A percentile compares a stretch with the other conserved stretches of the same genome.
Conservation (phyloP, 2,113 vertebrate species). For the Syngnathoides biaculeatus region DNA sequence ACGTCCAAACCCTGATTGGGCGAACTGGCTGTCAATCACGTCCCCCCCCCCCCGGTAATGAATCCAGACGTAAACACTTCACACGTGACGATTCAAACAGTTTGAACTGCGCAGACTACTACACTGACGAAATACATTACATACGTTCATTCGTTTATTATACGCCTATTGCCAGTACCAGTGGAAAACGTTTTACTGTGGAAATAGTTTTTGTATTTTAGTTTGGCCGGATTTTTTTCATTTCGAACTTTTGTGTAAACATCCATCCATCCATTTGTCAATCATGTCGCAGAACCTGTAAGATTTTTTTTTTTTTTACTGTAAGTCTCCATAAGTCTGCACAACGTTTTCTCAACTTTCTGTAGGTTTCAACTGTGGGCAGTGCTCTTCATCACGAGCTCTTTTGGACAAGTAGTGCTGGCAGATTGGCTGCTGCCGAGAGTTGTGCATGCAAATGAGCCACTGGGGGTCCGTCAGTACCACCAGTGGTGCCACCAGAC, state of each 20-base stretch:
- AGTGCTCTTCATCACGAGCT: constrained; percentile 75
- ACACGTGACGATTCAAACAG: constrained; percentile 58
- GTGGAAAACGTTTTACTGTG: no score
- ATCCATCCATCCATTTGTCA: no score
- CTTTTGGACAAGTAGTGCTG: constrained; percentile 70
- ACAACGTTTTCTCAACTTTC: neutral
- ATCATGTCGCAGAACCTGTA: constrained; percentile 49
- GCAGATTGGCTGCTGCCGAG: constrained; percentile 72
- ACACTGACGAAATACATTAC: neutral
- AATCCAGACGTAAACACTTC: constrained; percentile 61
- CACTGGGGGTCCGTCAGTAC: constrained; percentile 69
- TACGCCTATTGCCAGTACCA: no score
- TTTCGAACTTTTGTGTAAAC: no score
- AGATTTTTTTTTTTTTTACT: no score
- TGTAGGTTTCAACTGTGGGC: constrained; percentile 75
- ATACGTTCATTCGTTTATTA: no score
- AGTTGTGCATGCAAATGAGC: constrained; percentile 54
- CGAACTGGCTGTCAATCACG: constrained; percentile 17
- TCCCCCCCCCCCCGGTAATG: constrained; percentile 33
- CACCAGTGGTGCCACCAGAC: constrained; percentile 72
- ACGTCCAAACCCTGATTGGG: constrained; percentile 32
- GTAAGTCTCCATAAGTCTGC: no score
- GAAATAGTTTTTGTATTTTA: no score
- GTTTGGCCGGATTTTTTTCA: no score
- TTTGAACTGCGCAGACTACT: neutral